A percentile compares a stretch with the other conserved stretches of the same genome.
These are phyloP conservation scores for Tricholauxania praeusta DNA, from an alignment of 2,888 invertebrate species.

Conservation along the genomic window DNA sequence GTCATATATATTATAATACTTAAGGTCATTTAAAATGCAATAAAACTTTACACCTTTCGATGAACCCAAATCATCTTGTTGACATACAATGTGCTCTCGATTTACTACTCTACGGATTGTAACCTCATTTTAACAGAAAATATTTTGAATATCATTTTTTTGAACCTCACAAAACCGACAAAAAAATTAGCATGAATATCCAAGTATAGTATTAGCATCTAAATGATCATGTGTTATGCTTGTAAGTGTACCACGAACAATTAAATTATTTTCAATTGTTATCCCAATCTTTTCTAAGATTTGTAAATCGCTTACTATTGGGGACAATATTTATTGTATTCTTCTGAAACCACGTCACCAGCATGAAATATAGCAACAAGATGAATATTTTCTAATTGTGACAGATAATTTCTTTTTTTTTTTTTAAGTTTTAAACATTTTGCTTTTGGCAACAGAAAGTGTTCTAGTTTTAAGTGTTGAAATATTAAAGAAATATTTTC, in stretches of 20 bases:
- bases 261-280: conserved; percentile 12
- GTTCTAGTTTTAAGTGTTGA: no score
- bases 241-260: conserved; percentile 8
- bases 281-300: conserved; percentile 22
- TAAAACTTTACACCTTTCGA: conserved; percentile 26
- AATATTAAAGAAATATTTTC: no score
- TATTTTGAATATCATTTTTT: conserved; percentile 34
- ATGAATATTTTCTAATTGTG: conserved; percentile 36
- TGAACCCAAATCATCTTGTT: neutral
- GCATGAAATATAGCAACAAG: conserved; percentile 38
- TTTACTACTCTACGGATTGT: conserved; percentile 9
- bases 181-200: no score
- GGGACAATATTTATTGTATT: conserved; percentile 30
- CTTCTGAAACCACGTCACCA: conserved; percentile 31
- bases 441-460: no score
- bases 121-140: conserved; percentile 19
- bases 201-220: conserved; percentile 19
- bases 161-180: conserved; percentile 28
- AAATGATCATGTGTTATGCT: conserved; percentile 41
- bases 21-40: conserved; percentile 32
- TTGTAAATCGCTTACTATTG: conserved; percentile 34
- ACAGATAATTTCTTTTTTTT: conserved; percentile 14
- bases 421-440: no score
- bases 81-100: neutral
- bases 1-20: conserved; percentile 32